Conservation (phyloP, 2,888 invertebrate genomes). For the Temnothorax unifasciatus region DNA sequence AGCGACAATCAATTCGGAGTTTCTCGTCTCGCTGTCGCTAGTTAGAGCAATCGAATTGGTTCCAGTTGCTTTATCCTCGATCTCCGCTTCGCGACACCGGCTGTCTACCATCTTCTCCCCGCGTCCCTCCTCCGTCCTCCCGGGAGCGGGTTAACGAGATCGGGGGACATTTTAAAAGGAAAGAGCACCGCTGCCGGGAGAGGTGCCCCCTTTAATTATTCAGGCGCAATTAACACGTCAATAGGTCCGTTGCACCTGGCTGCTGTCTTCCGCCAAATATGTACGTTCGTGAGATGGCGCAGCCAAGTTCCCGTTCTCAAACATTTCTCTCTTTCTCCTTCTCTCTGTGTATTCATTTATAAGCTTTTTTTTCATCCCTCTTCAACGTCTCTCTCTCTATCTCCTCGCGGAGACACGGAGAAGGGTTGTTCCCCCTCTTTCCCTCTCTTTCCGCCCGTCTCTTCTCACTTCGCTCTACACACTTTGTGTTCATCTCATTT, state of each 20-base stretch:
- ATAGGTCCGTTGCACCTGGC: slow-evolving; percentile 82
- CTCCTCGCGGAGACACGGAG: slow-evolving; percentile 4
- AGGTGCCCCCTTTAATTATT: slow-evolving; percentile 80
- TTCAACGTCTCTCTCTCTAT: slow-evolving; percentile 43
- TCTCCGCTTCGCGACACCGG: slow-evolving; percentile 77
- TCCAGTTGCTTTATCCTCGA: slow-evolving; percentile 66
- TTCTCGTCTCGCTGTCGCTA: background rate
- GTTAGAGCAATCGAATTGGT: slow-evolving; percentile 45
- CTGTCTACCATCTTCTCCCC: slow-evolving; percentile 46
- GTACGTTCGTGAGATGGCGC: slow-evolving; percentile 73
- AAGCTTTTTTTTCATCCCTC: slow-evolving; percentile 39
- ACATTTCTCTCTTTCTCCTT: slow-evolving; percentile 45
- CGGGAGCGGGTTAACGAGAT: slow-evolving; percentile 79
- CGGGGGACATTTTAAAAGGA: slow-evolving; percentile 82
- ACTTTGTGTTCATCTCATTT: slow-evolving; percentile 41
- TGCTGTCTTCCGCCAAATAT: slow-evolving; percentile 77
- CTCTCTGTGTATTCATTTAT: slow-evolving; percentile 56
- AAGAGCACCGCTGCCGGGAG: slow-evolving; percentile 75
- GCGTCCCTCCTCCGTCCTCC: background rate
- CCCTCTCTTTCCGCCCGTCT: slow-evolving; percentile 9
- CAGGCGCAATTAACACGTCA: slow-evolving; percentile 84
- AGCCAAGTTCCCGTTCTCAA: slow-evolving; percentile 45
- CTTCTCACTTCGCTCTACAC: slow-evolving; percentile 29
- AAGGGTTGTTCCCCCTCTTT: slow-evolving; percentile 22
- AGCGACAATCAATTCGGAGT: background rate